Evolutionary conservation across 2,888 invertebrate genomes (phyloP), one percentile per base, ranked within the genome.

Genomic region (Siphlonurus alternatus): DNA sequence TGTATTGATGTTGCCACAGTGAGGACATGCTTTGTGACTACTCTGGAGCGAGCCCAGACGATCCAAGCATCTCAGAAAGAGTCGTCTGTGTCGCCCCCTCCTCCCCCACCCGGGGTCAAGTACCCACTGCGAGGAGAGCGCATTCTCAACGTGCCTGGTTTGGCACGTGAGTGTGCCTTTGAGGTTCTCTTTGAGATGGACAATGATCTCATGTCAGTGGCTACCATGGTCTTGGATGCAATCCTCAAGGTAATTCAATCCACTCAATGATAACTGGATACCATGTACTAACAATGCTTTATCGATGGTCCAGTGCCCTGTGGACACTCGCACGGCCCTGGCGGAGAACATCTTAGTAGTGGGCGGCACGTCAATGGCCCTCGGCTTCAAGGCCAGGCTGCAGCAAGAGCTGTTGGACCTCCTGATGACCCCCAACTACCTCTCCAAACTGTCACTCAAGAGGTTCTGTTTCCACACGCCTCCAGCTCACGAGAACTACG

Each of bases 111-210:
- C 0, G 79, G 81, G 67, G 82, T 88, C 0, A 78, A 82, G 63
- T 88, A 91, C 76, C 82, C 82, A 1, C 76, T 90, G 63, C 84
- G 85, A 65, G 80, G 82, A 19, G 73, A 73, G 23, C 80, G 80
- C 67, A 79, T 82, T 15, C 76, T 91, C 23, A 76, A 75, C 53
- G 80, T 92, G 66, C 81, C 84, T 24, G 85, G 92, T 19, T 78
- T 78, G 67, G 76, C 89, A 1, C 81, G 96, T 53, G 95, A 95
- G 77, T 83, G 84, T 23, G 85, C 87, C 1, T 89, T 86, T 70
- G 96, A 96, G 80, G 77, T 88, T 60, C 77, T 96, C 71, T 96
- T 95, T 79, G 85, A 87, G 71, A 82, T 87, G 69, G 93, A 92
- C 77, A 85, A 84, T 74, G 92, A 93, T 70, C 84, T 86, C 69